Base-by-base conservation (phyloP, 2,888 invertebrate species). In the Microctonus aethiopoides region DNA sequence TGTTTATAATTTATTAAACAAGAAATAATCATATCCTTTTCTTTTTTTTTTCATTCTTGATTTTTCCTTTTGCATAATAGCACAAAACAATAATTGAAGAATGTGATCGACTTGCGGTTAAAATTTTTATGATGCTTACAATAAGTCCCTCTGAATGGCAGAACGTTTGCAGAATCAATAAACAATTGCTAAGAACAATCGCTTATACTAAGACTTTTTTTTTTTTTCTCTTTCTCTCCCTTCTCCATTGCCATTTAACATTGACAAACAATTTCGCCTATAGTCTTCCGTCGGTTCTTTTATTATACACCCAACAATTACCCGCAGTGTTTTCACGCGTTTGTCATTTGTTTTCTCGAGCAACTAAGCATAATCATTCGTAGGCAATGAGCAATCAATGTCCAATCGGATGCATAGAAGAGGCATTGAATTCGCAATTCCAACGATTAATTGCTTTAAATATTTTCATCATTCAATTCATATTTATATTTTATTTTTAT, bases 281-380 rank as follows among this genome's bases (percentile, higher is more conserved):
- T 72, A 66, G 41, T 70, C 72, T 65, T 72, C 62, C 62, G 65
- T 67, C 54, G 54, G 60, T 59, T 62, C 59, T 72, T 72, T 29
- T 29, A 29, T 72, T 71, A 73, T 74, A 72, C n/a, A n/a, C n/a
- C n/a, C 52, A 52, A 32, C 54, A 70, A 70, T 70, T 66, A 61
- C 41, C 20, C n/a, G n/a, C 66, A 59, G 51, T 51, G 60, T 65
- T 72, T 68, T 72, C 59, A 68, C 65, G 68, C 74, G 77, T 73
- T 80, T 83, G 78, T 83, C 82, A 83, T 84, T 83, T 83, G 83
- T 82, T 84, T 80, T 74, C 77, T 75, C 74, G 63, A 68, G 26
- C 72, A 72, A 75, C 67, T 77, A 76, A 78, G 79, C 79, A 80
- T 80, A 81, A 81, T 81, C 78, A 78, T 41, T 54, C 29, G 22